Evolutionary conservation across 1,140 invertebrate species (phyloP).

Genomic region (Lasioglossum albipes): DNA sequence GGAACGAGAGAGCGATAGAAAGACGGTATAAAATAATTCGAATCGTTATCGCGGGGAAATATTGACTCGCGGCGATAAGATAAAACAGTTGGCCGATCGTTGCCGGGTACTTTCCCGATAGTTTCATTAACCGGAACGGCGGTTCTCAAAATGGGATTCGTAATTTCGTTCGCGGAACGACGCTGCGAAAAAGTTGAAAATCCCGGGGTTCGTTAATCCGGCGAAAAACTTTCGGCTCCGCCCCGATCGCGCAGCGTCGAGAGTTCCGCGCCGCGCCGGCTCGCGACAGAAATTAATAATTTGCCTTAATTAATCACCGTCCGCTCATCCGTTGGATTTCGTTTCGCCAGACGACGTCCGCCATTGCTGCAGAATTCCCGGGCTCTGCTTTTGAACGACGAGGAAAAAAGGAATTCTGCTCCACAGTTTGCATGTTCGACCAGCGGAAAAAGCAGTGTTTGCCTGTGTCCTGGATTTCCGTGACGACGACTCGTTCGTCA

Average conservation of each 20-base stretch:
- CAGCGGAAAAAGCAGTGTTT: neutral
- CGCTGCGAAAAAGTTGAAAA: neutral
- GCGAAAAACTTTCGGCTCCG: neutral
- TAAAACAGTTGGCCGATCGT: neutral
- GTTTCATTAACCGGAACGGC: neutral
- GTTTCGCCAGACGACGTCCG: neutral
- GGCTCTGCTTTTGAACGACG: neutral
- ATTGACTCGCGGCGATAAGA: conserved; percentile 30
- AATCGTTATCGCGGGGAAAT: neutral
- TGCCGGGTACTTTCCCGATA: neutral
- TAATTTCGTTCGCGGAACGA: no score
- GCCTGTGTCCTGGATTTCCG: neutral
- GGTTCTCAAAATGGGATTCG: no score
- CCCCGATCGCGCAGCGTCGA: no score
- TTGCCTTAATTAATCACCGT: conserved; percentile 13
- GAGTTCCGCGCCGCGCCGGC: neutral
- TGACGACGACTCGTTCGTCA: neutral
- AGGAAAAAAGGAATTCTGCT: neutral
- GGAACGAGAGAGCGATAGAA: no score
- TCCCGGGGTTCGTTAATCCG: neutral
- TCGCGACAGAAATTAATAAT: conserved; percentile 12
- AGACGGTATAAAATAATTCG: conserved; percentile 6
- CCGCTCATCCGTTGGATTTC: neutral
- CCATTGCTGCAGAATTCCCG: neutral
- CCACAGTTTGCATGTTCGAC: neutral